Evolutionary conservation across 2,113 vertebrate species (phyloP), one percentile per base, ranked within the genome.

Genomic region (Cepphus grylle): DNA sequence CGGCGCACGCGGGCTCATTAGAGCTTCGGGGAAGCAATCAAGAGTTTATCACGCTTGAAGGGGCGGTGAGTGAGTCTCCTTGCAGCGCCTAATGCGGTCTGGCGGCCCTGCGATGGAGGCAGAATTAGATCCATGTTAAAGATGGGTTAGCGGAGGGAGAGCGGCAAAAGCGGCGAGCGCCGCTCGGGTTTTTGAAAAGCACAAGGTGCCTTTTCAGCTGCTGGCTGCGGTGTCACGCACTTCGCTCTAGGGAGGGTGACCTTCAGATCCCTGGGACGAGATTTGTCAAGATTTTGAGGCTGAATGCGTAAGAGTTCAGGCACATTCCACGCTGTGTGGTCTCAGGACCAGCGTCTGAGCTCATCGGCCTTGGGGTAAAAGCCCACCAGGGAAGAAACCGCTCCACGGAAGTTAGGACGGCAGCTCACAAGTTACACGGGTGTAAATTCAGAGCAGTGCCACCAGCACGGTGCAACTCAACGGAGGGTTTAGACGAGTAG

Each of bases 21-120:
- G 96, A 72, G 96, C 97, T 97, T 74, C 84, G 72, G 92, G 95
- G 95, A 97, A 97, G 94, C 94, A 97, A 98, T 98, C 96, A 97
- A 89, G 97, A 94, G 97, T 97, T 98, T 97, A 98, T 97, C 97
- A 87, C 84, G 97, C 97, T 97, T 97, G 95, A 97, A 98, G 96
- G 95, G 92, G 95, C 91, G 97, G 97, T 34, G 95, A 88, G 97
- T 34, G 95, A 88, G 29, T 72, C 97, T 96, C 95, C 97, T 88
- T 45, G 97, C 93, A 49, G 79, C 90, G 96, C 95, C 95, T 97
- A 72, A 97, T 91, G 96, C 73, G 96, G 96, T 97, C 97, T 95
- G 88, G 92, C 14, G 43, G 96, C 95, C 53, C 84, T 81, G 82
- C 92, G 21, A 13, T 26, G 85, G 56, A 94, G 83, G 69, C 71